A percentile compares a stretch with the other conserved stretches of the same genome.
These are phyloP conservation scores for Nycticorax nycticorax DNA, from an alignment of 2,113 vertebrate genomes.

Conservation along the genomic window DNA sequence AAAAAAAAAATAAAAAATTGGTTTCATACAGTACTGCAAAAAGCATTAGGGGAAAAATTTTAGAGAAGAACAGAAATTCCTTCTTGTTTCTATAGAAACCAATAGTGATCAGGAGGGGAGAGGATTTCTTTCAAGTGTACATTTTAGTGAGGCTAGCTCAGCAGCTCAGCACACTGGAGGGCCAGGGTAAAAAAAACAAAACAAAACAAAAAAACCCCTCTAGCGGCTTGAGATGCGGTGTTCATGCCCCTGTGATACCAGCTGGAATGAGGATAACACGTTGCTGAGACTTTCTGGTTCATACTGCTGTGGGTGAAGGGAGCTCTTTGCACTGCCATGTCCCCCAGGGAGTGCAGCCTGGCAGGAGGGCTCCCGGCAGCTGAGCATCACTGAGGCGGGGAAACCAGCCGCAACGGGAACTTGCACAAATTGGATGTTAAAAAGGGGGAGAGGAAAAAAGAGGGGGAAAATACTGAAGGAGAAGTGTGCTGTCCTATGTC, in stretches of 20 bases:
- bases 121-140: conserved; percentile 73
- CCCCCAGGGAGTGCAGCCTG: background rate
- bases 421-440: background rate
- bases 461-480: background rate
- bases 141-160: conserved; percentile 55
- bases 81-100: conserved; percentile 84
- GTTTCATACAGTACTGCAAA: conserved; percentile 64
- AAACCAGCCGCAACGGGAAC: background rate
- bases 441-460: background rate
- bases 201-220: background rate
- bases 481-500: background rate
- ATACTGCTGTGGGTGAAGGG: background rate
- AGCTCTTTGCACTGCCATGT: background rate
- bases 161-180: conserved; percentile 21
- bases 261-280: background rate
- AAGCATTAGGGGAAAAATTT: conserved; percentile 69
- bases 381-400: background rate
- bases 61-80: conserved; percentile 74
- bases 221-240: background rate
- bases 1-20: background rate
- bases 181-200: background rate
- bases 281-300: background rate
- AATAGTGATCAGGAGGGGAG: conserved; percentile 69
- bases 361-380: background rate
- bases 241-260: background rate